phyloP scores from a whole-genome alignment of 64 coral and sea anemone species.

The Porites lutea region DNA sequence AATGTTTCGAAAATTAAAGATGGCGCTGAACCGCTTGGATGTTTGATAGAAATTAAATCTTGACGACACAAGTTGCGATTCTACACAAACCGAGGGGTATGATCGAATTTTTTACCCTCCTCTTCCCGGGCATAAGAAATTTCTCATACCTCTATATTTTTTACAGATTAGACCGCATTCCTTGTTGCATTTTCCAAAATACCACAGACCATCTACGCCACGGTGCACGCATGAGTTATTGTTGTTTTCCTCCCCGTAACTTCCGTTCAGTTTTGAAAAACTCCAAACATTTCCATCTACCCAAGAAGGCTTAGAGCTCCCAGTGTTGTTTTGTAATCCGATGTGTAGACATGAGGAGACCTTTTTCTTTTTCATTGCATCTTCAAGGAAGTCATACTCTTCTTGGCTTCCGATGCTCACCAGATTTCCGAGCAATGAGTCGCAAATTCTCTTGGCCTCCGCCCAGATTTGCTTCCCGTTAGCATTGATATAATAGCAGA shows the following conservation, averaged over 20 bases:
- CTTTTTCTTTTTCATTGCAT: neutral
- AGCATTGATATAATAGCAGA: constrained; percentile 13
- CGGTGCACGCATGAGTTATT: constrained; percentile 1
- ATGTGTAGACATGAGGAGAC: neutral
- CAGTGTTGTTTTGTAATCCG: neutral
- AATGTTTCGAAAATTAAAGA: too few relatives aligned
- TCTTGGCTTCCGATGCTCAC: constrained; percentile 27
- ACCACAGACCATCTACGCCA: constrained; percentile 19
- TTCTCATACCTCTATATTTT: constrained; percentile 24
- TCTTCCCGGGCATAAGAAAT: neutral
- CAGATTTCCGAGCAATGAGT: neutral
- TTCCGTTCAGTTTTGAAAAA: neutral
- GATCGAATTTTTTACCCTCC: too few relatives aligned
- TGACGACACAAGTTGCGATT: too few relatives aligned
- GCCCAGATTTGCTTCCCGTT: neutral
- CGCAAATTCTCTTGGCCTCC: neutral
- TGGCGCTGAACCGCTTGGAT: too few relatives aligned
- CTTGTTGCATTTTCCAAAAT: constrained; percentile 1
- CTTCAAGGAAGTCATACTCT: constrained; percentile 22
- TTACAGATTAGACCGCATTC: constrained; percentile 29
- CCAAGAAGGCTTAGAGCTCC: neutral
- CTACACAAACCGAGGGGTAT: too few relatives aligned
- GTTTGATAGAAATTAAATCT: too few relatives aligned
- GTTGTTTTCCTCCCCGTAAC: neutral
- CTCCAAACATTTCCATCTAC: constrained; percentile 26